Percentiles rank a stretch among this genome's conserved stretches.
phyloP scores from a whole-genome alignment of 23 tunicate genomes.

The Oikopleura dioica region DNA sequence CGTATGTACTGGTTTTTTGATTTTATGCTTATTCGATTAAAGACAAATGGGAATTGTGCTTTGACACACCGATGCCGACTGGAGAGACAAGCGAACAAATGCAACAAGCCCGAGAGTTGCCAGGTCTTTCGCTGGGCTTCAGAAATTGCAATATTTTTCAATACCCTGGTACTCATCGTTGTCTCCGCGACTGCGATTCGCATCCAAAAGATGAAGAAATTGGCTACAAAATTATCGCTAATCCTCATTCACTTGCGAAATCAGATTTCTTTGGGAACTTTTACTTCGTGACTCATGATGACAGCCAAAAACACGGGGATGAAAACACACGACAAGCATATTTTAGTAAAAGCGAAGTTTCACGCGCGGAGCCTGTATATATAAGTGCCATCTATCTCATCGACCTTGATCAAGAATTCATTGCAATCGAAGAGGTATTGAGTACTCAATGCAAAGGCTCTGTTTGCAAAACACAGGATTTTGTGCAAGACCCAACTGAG shows the following conservation, averaged over 20 bases:
- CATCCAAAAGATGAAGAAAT: background rate
- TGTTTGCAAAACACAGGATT: background rate
- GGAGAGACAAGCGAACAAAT: background rate
- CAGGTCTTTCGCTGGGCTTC: background rate
- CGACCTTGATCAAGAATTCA: too few species aligned
- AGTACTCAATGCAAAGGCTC: too few species aligned
- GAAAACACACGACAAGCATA: too few species aligned
- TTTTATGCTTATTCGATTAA: too few species aligned
- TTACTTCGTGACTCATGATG: background rate
- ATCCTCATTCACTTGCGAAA: background rate
- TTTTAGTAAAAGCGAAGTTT: background rate
- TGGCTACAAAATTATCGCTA: background rate
- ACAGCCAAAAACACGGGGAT: too few species aligned
- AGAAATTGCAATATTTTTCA: background rate
- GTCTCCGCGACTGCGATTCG: background rate
- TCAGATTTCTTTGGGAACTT: background rate
- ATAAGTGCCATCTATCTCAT: too few species aligned
- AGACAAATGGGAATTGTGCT: background rate
- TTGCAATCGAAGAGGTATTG: too few species aligned
- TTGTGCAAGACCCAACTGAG: background rate
- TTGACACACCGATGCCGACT: background rate
- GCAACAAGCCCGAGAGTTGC: background rate
- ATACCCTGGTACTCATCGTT: background rate
- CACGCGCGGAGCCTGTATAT: background rate
- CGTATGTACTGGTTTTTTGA: too few species aligned